Conservation (phyloP, 2,888 invertebrate genomes). For the Cephus sareptanus region DNA sequence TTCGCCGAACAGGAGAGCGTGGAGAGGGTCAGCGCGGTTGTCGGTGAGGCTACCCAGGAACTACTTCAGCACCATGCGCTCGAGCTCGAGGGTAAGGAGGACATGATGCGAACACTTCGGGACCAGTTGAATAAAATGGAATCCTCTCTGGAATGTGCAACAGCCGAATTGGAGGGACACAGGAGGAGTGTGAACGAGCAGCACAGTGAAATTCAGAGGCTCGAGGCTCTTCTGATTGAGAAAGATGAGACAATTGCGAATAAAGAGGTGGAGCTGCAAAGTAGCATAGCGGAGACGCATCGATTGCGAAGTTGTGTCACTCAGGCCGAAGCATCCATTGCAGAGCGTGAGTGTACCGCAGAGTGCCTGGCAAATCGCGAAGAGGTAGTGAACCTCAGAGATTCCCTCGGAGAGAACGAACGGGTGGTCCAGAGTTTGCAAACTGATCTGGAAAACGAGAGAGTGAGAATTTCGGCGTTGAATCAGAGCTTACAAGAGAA, state of each 20-base stretch:
- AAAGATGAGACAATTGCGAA: constrained; percentile 13
- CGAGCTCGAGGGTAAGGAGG: constrained; percentile 33
- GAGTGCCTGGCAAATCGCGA: constrained; percentile 61
- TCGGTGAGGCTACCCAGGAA: constrained; percentile 37
- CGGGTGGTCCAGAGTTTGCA: constrained; percentile 23
- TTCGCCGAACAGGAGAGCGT: constrained; percentile 30
- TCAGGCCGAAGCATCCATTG: background rate
- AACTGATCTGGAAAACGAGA: constrained; percentile 27
- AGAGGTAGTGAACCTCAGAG: constrained; percentile 64
- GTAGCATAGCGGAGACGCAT: background rate
- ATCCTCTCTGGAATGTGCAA: constrained; percentile 17
- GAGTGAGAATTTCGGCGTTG: constrained; percentile 44
- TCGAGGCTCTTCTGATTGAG: constrained; percentile 24
- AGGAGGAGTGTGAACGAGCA: constrained; percentile 25
- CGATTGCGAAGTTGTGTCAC: background rate
- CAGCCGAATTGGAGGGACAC: constrained; percentile 21
- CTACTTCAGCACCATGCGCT: constrained; percentile 32
- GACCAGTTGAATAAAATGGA: constrained; percentile 27
- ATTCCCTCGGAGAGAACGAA: background rate
- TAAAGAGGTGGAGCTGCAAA: constrained; percentile 14
- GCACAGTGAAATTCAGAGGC: constrained; percentile 25
- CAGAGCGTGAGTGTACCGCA: constrained; percentile 42
- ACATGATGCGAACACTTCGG: constrained; percentile 27
- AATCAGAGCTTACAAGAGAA: constrained; percentile 50
- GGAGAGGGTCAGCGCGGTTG: constrained; percentile 26